Base-by-base conservation (phyloP, 2,797 vertebrate genomes). In the Perodicticus potto region DNA sequence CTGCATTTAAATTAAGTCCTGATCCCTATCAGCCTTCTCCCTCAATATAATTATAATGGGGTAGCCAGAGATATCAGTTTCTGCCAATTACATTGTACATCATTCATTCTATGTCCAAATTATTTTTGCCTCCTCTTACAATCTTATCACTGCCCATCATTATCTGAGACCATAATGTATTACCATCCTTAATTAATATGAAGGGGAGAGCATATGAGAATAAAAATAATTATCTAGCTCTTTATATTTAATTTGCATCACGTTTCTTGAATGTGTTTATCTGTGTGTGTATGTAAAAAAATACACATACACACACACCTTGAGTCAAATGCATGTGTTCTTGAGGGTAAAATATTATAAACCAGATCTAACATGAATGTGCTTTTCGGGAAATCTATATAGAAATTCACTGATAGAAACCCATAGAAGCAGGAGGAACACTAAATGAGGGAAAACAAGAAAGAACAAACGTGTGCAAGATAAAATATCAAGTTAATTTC, bases 341-440 rank as follows among this genome's bases (percentile, higher is more conserved):
- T 96, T 80, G 92, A 97, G 91, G 73, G 61, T 94, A 94, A 97
- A 98, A 80, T 97, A 57, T 91, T 97, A 96, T 76, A 23, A 86
- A 45, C 34, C 57, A 77, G 3, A 49, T 34, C 93, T 45, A 57
- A 1, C 20, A 5, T 90, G 53, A 91, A 73, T 83, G 19, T 84
- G 9, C 6, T 49, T 45, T 43, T 34, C 4, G 81, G 23, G 27
- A 22, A 92, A 80, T 78, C 45, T 93, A 12, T 57, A 65, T 32
- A 93, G 11, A 81, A 93, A 69, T 59, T 84, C n/a, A 74, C 25
- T 90, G 2, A 14, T n/a, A 94, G 59, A 13, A 93, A 97, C 97
- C 55, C 34, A 37, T 17, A 45, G 67, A 93, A 69, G 27, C 7
- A 69, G 40, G 81, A 40, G 22, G 10, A 88, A 74, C 27, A 19